phyloP scores from a whole-genome alignment of 2,888 invertebrate genomes.

The Luffia ferchaultella region DNA sequence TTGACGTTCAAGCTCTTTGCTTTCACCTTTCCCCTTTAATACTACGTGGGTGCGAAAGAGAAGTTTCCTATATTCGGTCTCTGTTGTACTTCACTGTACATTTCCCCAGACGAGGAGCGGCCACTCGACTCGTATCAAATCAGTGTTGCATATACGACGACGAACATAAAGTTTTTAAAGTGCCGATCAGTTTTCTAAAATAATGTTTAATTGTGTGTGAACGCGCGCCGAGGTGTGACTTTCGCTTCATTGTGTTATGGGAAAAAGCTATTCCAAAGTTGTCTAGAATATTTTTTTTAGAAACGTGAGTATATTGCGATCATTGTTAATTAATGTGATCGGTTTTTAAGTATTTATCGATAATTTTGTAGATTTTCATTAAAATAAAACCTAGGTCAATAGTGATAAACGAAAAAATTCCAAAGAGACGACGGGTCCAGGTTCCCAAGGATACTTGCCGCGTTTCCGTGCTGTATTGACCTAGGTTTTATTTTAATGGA shows the following conservation, averaged over 20 bases:
- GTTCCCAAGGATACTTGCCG: background rate
- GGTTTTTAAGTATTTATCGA: too few species aligned
- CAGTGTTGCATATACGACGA: conserved; percentile 48
- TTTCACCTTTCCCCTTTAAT: conserved; percentile 36
- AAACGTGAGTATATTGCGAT: conserved; percentile 21
- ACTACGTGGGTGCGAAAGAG: conserved; percentile 32
- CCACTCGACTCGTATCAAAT: conserved; percentile 27
- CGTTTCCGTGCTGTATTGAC: background rate
- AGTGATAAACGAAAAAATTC: too few species aligned
- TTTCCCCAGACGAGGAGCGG: conserved; percentile 34
- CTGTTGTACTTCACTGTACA: conserved; percentile 43
- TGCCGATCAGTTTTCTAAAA: background rate
- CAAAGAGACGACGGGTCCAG: too few species aligned
- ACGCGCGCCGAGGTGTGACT: conserved; percentile 28
- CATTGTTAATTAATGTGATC: too few species aligned
- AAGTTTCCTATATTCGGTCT: conserved; percentile 11
- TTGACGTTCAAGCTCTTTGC: conserved; percentile 44
- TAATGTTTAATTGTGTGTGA: conserved; percentile 29
- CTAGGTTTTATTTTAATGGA: background rate
- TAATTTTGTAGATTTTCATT: too few species aligned
- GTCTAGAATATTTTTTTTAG: conserved; percentile 23
- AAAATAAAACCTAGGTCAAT: too few species aligned
- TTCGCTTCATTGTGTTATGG: conserved; percentile 15
- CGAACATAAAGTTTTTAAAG: conserved; percentile 42
- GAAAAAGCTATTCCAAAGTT: conserved; percentile 6